These are phyloP conservation scores for Rhea pennata DNA, from an alignment of 2,113 vertebrate species.

Conservation along the genomic window DNA sequence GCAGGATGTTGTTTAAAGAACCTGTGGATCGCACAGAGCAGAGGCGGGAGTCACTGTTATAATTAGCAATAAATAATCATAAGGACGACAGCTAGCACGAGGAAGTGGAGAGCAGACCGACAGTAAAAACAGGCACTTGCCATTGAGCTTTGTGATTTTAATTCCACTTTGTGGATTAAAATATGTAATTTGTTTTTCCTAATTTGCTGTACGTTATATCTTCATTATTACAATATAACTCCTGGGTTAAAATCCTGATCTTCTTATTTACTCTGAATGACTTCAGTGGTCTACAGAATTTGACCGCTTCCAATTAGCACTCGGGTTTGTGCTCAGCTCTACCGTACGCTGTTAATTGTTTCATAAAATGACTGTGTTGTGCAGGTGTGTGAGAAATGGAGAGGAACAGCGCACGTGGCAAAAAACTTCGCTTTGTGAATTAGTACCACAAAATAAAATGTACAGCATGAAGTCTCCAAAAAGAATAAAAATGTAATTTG, in stretches of 20 bases:
- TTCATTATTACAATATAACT: conserved; percentile 60
- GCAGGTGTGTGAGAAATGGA: background rate
- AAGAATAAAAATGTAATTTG: conserved; percentile 58
- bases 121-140: background rate
- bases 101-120: background rate
- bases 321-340: conserved; percentile 26
- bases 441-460: background rate
- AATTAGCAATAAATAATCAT: conserved; percentile 58
- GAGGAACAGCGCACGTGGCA: background rate
- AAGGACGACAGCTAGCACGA: conserved; percentile 31
- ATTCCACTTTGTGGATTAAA: conserved; percentile 38
- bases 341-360: conserved; percentile 29
- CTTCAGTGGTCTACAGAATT: conserved; percentile 20
- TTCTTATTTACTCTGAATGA: conserved; percentile 46
- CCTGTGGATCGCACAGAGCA: background rate
- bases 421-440: conserved; percentile 16
- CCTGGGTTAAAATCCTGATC: conserved; percentile 55
- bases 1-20: conserved; percentile 20
- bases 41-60: background rate
- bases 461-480: conserved; percentile 23
- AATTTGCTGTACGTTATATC: conserved; percentile 40
- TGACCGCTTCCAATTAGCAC: conserved; percentile 33
- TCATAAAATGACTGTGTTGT: background rate
- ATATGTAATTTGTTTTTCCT: conserved; percentile 52
- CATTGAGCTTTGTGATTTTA: background rate